Base-by-base conservation (phyloP, 2,888 invertebrate genomes). In the Meteorus cinctellus region DNA sequence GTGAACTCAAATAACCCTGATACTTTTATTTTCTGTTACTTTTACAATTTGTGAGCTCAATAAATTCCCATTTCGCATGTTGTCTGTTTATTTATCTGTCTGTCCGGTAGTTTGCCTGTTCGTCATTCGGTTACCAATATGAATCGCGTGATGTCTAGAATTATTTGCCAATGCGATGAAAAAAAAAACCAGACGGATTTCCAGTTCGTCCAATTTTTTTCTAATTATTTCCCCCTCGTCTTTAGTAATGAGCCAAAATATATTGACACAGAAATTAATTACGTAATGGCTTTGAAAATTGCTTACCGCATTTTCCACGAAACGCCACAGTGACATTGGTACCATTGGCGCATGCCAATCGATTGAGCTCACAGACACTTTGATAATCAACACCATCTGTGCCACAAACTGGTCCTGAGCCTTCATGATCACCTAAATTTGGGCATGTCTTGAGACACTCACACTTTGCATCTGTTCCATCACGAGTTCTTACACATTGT, bases 291-390 rank as follows among this genome's bases (percentile, higher is more conserved):
- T 45, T 24, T 71, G 14, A 27, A 16, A 71, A 34, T 27, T 75
- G 90, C 94, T 93, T 89, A 97, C 97, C 96, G 90, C 97, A 97
- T 90, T 95, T 95, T 77, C 97, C 97, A 81, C 92, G 92, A 86
- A 95, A 96, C 84, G 95, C 95, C 84, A 96, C 94, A 68, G 94
- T 94, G 84, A 97, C 94, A 88, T 95, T 95, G 79, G 92, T 91
- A 81, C 93, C 93, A 74, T 93, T 91, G 76, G 93, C 92, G 90
- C 97, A 98, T 14, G 97, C 95, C 68, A 94, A 93, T 81, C 94
- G 92, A 84, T 95, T 93, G 90, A 97, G 92, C 88, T 96, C 95
- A 91, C 97, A 98, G 83, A 95, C 94, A 86, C 95, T 96, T 76
- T 92, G 92, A 89, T 98, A 97, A 88, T 96, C 96, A 79, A 93